A percentile compares a stretch with the other conserved stretches of the same genome.
Conservation (phyloP, 2,113 vertebrate species). For the Hippocampus zosterae region DNA sequence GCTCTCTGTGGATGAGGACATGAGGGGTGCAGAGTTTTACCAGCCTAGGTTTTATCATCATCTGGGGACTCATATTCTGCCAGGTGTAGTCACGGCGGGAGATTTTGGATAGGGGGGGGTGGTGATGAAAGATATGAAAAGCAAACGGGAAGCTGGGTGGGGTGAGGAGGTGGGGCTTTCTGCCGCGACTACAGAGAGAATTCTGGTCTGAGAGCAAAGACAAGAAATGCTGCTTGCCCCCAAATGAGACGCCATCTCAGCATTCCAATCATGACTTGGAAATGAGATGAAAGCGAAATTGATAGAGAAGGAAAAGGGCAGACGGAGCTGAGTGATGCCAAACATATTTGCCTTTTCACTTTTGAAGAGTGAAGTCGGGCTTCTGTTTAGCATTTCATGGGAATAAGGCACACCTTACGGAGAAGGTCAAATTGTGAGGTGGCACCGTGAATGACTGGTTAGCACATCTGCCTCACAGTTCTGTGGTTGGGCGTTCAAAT, state of each 20-base stretch:
- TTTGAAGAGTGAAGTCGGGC: slow-evolving; percentile 24
- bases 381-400: slow-evolving; percentile 52
- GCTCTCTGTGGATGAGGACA: neutral
- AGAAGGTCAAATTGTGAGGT: neutral
- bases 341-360: slow-evolving; percentile 52
- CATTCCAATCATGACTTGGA: slow-evolving; percentile 9
- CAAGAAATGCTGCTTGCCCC: neutral
- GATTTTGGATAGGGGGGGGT: neutral
- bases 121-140: slow-evolving; percentile 57
- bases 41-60: slow-evolving; percentile 53
- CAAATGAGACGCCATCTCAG: slow-evolving; percentile 3
- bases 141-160: slow-evolving; percentile 46
- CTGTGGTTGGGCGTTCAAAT: neutral
- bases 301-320: neutral
- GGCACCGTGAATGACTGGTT: neutral
- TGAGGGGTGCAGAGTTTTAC: slow-evolving; percentile 31
- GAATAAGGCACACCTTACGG: slow-evolving; percentile 35
- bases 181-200: neutral
- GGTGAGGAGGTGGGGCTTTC: slow-evolving; percentile 15
- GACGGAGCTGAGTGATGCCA: slow-evolving; percentile 42
- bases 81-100: slow-evolving; percentile 53
- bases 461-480: neutral
- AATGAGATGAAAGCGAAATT: slow-evolving; percentile 13
- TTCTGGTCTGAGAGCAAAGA: slow-evolving; percentile 5
- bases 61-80: slow-evolving; percentile 55